Conservation (phyloP, 2,888 invertebrate genomes). For the Lacanobia oleracea region DNA sequence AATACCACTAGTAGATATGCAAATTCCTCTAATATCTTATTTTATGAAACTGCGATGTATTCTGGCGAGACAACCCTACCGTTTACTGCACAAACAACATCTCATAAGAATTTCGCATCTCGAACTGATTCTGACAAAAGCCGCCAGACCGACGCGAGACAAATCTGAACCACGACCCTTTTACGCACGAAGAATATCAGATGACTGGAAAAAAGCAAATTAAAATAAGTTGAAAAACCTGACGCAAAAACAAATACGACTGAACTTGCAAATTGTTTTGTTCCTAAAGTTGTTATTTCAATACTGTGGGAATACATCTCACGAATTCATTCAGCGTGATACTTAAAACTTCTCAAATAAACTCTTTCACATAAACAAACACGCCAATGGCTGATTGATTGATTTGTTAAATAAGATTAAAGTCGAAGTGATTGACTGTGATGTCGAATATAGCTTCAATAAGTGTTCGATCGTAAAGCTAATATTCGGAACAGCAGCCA, state of each 20-base stretch:
- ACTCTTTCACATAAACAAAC: conserved; percentile 41
- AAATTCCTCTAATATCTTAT: conserved; percentile 3
- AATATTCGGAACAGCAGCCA: conserved; percentile 16
- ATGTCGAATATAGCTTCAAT: conserved; percentile 38
- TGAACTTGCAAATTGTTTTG: conserved; percentile 32
- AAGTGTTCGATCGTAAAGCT: conserved; percentile 29
- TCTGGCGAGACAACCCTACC: conserved; percentile 14
- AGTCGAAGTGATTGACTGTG: conserved; percentile 43
- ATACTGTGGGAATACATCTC: conserved; percentile 21
- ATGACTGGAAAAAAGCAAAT: conserved; percentile 35
- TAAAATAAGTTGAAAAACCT: conserved; percentile 38
- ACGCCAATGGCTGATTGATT: conserved; percentile 29
- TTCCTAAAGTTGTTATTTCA: conserved; percentile 35
- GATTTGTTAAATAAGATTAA: conserved; percentile 42
- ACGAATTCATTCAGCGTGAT: conserved; percentile 18
- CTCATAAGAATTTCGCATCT: conserved; percentile 20
- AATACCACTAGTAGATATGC: not conserved
- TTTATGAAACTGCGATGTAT: conserved; percentile 16
- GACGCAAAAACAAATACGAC: conserved; percentile 12
- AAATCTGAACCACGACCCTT: conserved; percentile 49
- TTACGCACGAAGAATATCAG: conserved; percentile 50
- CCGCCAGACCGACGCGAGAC: conserved; percentile 28
- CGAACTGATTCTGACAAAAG: conserved; percentile 41
- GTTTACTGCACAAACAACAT: conserved; percentile 28
- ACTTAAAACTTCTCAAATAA: conserved; percentile 38